Percentiles rank a stretch among this genome's conserved stretches.
phyloP scores from a whole-genome alignment of 2,888 invertebrate genomes.

The Agrilus biguttatus region DNA sequence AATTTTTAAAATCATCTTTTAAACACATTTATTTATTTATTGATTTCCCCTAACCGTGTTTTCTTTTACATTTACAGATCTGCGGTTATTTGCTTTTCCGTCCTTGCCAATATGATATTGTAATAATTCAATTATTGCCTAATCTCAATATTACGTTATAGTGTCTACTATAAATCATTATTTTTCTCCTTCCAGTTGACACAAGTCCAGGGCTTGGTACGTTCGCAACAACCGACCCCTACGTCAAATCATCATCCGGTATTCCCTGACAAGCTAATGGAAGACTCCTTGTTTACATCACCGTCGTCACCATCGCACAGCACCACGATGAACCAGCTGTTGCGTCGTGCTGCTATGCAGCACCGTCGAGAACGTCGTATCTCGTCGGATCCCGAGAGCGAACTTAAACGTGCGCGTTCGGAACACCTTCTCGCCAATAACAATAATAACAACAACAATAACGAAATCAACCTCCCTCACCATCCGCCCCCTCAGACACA shows the following conservation, averaged over 20 bases:
- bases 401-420: constrained; percentile 32
- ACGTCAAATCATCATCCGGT: constrained; percentile 26
- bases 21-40: no score
- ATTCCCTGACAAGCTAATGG: constrained; percentile 33
- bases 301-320: constrained; percentile 36
- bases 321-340: constrained; percentile 47
- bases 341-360: constrained; percentile 40
- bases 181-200: constrained; percentile 36
- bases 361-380: constrained; percentile 42
- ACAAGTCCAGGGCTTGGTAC: constrained; percentile 50
- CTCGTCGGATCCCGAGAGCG: constrained; percentile 49
- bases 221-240: constrained; percentile 35
- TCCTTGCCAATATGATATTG: no score
- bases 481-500: constrained; percentile 34
- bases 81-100: no score
- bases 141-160: no score
- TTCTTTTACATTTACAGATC: no score
- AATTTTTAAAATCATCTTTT: no score
- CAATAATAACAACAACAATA: constrained; percentile 30
- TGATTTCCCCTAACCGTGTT: no score
- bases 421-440: constrained; percentile 26
- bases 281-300: constrained; percentile 43
- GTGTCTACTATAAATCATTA: not conserved
- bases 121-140: no score
- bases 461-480: constrained; percentile 19